Base-by-base conservation (phyloP, 2,113 vertebrate species). In the Eidolon helvum region DNA sequence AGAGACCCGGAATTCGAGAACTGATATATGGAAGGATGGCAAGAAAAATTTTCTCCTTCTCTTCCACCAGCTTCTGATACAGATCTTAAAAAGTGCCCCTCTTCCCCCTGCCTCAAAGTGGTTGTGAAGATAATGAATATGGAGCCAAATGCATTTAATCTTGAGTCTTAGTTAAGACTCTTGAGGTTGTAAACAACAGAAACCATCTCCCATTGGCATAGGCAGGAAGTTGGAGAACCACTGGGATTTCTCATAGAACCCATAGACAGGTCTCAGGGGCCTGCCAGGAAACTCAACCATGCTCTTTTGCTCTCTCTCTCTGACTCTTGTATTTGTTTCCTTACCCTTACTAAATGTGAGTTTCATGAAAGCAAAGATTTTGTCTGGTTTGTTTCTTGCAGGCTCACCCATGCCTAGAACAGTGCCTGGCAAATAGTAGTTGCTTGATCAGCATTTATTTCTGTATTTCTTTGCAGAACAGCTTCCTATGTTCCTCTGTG, bases 111-210 rank as follows among this genome's bases (percentile, higher is more conserved):
- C 7, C 9, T 43, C 87, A 30, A 18, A 48, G 59, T 21, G 35
- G 0, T 11, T 9, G 43, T n/a, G 8, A 59, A 69, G 48, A 90
- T 80, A 94, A 35, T 19, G 18, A 33, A n/a, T 28, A 33, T 1
- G 0, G 18, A 57, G 48, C 69, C 14, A 5, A 18, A 43, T 28
- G 28, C 0, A 26, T 63, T 50, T 80, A 24, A 1, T 2, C 0
- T 40, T 40, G 57, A 40, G 14, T 77, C 79, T 40, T 7, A 59
- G 21, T 83, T 38, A 24, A 28, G 61, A 69, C 26, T 14, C n/a
- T 24, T 61, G 53, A 28, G 28, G 12, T 15, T 69, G 40, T 33
- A 19, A 55, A 45, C 5, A 71, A 55, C 12, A 33, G 74, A 87
- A 91, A 38, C 21, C 33, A 35, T 5, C 22, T 80, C 28, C 2